Percentiles rank a stretch among this genome's conserved stretches.
Evolutionary conservation across 2,113 vertebrate species (phyloP).

Genomic region (Henicopernis longicauda): DNA sequence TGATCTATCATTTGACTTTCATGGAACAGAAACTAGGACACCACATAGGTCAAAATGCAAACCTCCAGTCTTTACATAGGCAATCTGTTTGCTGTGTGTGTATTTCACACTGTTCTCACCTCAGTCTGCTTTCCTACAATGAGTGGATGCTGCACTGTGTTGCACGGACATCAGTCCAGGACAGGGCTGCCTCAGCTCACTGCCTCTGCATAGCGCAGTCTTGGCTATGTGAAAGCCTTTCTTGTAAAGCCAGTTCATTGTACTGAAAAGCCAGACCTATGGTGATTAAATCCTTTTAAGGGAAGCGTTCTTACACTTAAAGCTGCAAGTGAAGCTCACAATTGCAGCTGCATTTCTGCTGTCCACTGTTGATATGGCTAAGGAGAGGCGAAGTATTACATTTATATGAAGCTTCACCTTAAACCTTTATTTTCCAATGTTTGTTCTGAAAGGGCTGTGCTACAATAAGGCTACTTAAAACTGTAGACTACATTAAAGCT

Average conservation of each 20-base stretch:
- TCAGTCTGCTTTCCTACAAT: background rate
- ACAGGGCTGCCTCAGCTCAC: background rate
- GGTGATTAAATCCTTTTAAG: background rate
- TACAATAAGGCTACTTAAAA: background rate
- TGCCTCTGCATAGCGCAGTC: background rate
- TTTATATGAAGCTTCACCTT: background rate
- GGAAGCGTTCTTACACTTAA: background rate
- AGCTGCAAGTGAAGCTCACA: background rate
- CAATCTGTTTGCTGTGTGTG: background rate
- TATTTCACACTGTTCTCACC: background rate
- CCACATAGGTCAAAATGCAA: background rate
- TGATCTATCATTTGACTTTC: background rate
- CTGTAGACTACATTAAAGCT: background rate
- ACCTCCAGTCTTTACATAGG: background rate
- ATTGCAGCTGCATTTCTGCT: background rate
- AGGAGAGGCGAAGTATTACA: background rate
- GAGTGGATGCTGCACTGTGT: background rate
- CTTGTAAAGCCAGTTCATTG: background rate
- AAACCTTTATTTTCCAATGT: background rate
- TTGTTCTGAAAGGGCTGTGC: background rate
- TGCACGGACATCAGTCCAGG: background rate
- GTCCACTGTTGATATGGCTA: background rate
- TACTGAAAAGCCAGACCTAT: background rate
- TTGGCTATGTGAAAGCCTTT: background rate
- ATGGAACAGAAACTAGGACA: background rate